Percentiles rank a stretch among this genome's conserved stretches.
Evolutionary conservation across 2,797 vertebrate species (phyloP).

Genomic region (Intellagama lesueurii): DNA sequence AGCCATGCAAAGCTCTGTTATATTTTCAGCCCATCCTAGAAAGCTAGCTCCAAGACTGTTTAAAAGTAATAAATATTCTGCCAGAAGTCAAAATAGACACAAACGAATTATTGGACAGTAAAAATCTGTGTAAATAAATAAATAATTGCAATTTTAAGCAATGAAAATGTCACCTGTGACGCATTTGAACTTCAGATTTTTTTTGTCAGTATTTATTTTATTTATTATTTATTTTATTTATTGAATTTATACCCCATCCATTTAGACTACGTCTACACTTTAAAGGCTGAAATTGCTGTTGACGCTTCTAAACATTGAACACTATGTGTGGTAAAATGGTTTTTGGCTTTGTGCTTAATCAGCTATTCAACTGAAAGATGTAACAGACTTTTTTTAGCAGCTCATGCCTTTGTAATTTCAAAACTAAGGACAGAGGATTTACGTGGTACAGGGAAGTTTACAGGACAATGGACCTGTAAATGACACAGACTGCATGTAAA

Average conservation of each 20-base stretch:
- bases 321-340: not conserved
- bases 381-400: not conserved
- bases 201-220: not conserved
- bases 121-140: not conserved
- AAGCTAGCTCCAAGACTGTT: not conserved
- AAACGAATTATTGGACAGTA: not conserved
- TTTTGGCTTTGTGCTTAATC: not conserved
- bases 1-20: not conserved
- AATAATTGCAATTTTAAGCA: not conserved
- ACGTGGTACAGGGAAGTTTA: not conserved
- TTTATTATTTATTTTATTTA: no score
- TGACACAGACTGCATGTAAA: no score
- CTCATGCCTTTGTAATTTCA: not conserved
- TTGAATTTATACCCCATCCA: no score
- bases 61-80: not conserved
- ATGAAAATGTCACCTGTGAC: not conserved
- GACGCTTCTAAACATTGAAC: not conserved
- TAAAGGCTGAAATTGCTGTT: not conserved
- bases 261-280: no score
- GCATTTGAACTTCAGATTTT: not conserved
- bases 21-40: not conserved
- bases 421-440: not conserved
- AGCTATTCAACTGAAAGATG: not conserved
- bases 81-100: not conserved
- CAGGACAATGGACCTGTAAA: no score